A percentile compares a stretch with the other conserved stretches of the same genome.
These are phyloP conservation scores for Rugalucina vietnamica DNA, from an alignment of 2,888 invertebrate species.

Conservation along the genomic window DNA sequence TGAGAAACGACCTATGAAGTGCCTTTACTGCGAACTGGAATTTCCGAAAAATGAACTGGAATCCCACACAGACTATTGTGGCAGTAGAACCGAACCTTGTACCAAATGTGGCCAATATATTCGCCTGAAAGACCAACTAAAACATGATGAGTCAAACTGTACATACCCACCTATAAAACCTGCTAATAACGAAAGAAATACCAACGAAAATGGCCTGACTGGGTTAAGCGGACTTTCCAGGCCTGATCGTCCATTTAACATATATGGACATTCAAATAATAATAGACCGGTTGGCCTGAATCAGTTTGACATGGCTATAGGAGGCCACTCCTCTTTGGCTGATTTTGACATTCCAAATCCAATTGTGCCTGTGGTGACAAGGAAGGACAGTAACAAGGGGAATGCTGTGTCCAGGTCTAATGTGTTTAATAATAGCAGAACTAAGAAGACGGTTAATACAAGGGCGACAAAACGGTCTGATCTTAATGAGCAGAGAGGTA, in stretches of 20 bases:
- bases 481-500: slow-evolving; percentile 64
- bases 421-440: slow-evolving; percentile 13
- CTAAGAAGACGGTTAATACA: slow-evolving; percentile 24
- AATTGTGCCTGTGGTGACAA: not conserved
- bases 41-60: slow-evolving; percentile 87
- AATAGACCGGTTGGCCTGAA: slow-evolving; percentile 34
- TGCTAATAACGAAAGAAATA: slow-evolving; percentile 20
- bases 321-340: not conserved
- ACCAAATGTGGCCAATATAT: slow-evolving; percentile 88
- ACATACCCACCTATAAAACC: slow-evolving; percentile 66
- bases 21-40: slow-evolving; percentile 89
- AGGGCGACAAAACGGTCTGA: slow-evolving; percentile 58
- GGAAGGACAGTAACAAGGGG: not conserved
- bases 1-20: slow-evolving; percentile 86
- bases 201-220: not conserved
- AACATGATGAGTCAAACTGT: slow-evolving; percentile 86
- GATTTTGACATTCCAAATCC: not conserved
- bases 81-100: slow-evolving; percentile 89
- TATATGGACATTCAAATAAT: not conserved
- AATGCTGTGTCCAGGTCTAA: not conserved
- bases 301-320: slow-evolving; percentile 42
- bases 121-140: slow-evolving; percentile 89
- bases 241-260: slow-evolving; percentile 7
- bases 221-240: not conserved
- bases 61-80: slow-evolving; percentile 89